phyloP scores from a whole-genome alignment of 1,140 invertebrate species.

The Macrobrachium rosenbergii region DNA sequence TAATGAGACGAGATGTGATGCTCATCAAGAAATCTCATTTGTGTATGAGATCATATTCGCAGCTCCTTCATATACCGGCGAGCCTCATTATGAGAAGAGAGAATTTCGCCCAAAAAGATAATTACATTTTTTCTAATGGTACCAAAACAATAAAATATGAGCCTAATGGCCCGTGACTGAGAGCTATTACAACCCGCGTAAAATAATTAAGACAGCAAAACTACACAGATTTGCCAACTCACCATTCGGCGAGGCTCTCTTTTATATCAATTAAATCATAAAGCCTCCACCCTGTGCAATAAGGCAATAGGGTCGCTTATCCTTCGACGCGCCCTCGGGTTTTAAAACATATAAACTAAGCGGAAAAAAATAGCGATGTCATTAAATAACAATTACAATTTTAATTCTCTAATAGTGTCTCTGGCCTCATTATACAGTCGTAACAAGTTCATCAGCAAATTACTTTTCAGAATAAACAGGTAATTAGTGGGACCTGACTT shows the following conservation, averaged over 20 bases:
- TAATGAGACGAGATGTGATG: too few relatives aligned
- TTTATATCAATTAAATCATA: conserved; percentile 28
- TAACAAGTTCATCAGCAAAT: conserved; percentile 63
- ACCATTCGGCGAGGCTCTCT: background rate
- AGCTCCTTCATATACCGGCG: background rate
- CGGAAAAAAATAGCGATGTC: conserved; percentile 29
- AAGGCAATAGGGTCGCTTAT: background rate
- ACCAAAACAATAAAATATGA: conserved; percentile 25
- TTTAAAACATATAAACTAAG: conserved; percentile 20
- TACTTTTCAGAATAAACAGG: conserved; percentile 63
- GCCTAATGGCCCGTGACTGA: background rate
- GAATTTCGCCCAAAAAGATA: background rate
- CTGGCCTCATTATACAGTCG: conserved; percentile 56
- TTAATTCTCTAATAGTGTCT: conserved; percentile 56
- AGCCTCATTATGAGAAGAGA: background rate
- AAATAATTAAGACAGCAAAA: conserved; percentile 3
- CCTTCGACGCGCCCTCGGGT: background rate
- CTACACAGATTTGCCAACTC: background rate
- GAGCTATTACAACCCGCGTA: conserved; percentile 4
- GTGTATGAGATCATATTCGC: background rate
- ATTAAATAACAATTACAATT: conserved; percentile 60
- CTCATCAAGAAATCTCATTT: too few relatives aligned
- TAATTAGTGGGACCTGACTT: conserved; percentile 57
- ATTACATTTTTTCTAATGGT: conserved; percentile 6
- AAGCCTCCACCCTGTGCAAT: background rate